Percentiles rank a stretch among this genome's conserved stretches.
Evolutionary conservation across 1,140 invertebrate genomes (phyloP).

Genomic region (Episyrphus balteatus): DNA sequence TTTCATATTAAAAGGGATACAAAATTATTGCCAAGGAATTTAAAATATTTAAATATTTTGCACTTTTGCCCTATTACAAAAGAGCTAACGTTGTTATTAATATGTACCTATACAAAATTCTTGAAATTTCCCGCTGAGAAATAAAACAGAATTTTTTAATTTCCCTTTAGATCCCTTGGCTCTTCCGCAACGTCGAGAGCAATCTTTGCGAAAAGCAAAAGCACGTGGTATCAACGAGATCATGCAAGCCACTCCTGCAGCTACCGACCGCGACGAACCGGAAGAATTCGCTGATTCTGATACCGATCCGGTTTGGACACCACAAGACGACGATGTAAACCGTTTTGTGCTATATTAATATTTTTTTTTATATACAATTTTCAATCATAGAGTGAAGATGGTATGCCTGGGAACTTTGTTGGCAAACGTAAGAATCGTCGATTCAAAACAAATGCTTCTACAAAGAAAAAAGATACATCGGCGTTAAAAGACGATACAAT

Average conservation of each 20-base stretch:
- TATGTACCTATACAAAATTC: no score
- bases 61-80: no score
- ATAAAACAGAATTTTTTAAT: conserved; percentile 14
- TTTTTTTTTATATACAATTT: not conserved
- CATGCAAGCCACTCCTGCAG: conserved; percentile 6
- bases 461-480: no score
- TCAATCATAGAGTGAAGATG: conserved; percentile 24
- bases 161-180: conserved; percentile 38
- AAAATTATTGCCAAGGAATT: no score
- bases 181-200: conserved; percentile 48
- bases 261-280: conserved; percentile 27
- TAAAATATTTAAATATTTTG: no score
- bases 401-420: not conserved
- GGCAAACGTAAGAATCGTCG: no score
- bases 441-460: no score
- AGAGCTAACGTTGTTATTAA: no score
- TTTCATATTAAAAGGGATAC: no score
- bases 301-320: conserved; percentile 62
- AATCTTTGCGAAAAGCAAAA: conserved; percentile 53
- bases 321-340: conserved; percentile 43
- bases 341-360: not conserved
- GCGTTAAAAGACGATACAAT: no score
- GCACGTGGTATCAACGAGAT: conserved; percentile 36
- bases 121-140: no score
- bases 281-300: conserved; percentile 50